Conservation (phyloP, 2,888 invertebrate species). For the Cerastoderma edule region DNA sequence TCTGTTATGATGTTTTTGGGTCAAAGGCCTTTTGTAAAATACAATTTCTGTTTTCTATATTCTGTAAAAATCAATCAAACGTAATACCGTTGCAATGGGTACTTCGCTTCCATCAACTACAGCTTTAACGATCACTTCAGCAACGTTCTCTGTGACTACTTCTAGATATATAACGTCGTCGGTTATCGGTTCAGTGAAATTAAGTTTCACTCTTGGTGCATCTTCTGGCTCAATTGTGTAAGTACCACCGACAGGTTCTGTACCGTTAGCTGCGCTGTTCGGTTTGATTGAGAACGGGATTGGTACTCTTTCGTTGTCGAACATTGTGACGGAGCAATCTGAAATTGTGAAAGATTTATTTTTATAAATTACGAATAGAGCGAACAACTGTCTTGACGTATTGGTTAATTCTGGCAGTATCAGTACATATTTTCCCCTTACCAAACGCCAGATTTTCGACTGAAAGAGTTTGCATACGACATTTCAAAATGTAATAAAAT, state of each 20-base stretch:
- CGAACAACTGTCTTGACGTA: no score
- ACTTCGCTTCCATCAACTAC: slow-evolving; percentile 4
- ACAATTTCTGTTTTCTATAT: neutral
- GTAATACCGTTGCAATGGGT: slow-evolving; percentile 3
- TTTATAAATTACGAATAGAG: no score
- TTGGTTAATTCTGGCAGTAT: no score
- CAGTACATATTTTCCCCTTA: no score
- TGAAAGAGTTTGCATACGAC: no score
- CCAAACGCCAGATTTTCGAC: no score
- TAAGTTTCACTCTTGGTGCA: slow-evolving; percentile 16
- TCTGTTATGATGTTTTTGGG: no score
- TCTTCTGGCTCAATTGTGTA: slow-evolving; percentile 25
- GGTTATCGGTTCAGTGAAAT: slow-evolving; percentile 6
- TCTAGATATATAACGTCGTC: slow-evolving; percentile 15
- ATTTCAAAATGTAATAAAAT: no score
- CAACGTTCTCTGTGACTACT: slow-evolving; percentile 22
- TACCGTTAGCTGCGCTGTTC: slow-evolving; percentile 2
- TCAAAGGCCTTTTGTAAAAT: no score
- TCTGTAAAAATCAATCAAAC: no score
- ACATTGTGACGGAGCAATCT: slow-evolving; percentile 28
- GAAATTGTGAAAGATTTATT: neutral
- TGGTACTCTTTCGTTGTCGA: slow-evolving; percentile 23
- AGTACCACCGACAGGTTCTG: slow-evolving; percentile 11
- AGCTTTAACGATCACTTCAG: slow-evolving; percentile 3
- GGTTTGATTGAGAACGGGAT: slow-evolving; percentile 16